Base-by-base conservation (phyloP, 2,888 invertebrate species). In the Meteorus colon region DNA sequence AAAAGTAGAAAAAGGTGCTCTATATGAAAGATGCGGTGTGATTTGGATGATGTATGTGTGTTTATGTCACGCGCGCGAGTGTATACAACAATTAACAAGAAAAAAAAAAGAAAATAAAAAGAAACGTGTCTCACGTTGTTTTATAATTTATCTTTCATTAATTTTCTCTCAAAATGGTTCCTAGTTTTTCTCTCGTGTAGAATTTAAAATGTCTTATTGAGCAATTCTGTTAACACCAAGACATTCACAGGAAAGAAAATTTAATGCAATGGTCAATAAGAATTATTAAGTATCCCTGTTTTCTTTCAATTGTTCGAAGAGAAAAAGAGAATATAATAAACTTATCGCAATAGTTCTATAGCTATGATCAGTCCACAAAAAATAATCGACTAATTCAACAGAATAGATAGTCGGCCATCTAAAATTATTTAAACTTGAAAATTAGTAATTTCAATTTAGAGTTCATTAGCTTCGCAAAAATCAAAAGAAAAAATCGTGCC, bases 1-100 rank as follows among this genome's bases (percentile, higher is more conserved):
- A 48, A 68, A 72, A 27, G 41, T 16, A 70, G 24, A 29, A 69
- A 55, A 59, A 71, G n/a, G n/a, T 48, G 48, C 48, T 48, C 14
- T 16, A 48, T 48, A 48, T 48, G 55, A 55, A 55, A n/a, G 24
- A 19, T 19, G 55, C 48, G n/a, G 48, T 48, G 48, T 48, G 48
- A 48, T 16, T 48, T 48, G n/a, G 16, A 48, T 16, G 16, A 48
- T 41, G n/a, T n/a, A 24, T 19, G 2, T n/a, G 2, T 48, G n/a
- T 48, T 48, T 48, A n/a, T 48, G n/a, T 48, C 48, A 48, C 48
- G n/a, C 45, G 45, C 45, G 16, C n/a, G 6, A n/a, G n/a, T 48
- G n/a, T 48, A 48, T 48, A 48, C 14, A 48, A 48, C 48, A 48
- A 48, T 48, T 48, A 62, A 62, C 19, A 66, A 51, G 16, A 62